Conservation (phyloP, 2,797 vertebrate genomes). For the Eleutherodactylus coqui region DNA sequence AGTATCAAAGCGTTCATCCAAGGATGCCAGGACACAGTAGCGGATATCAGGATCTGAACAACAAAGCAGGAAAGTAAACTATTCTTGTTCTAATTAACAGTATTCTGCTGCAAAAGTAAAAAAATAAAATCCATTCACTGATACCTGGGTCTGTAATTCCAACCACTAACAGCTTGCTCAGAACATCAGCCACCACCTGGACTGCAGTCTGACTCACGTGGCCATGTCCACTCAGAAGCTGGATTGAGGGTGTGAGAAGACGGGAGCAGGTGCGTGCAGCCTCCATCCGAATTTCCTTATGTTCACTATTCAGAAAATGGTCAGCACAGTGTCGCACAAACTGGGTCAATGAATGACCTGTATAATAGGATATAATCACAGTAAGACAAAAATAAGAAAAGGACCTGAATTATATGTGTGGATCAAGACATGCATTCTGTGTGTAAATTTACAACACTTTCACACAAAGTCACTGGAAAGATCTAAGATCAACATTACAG, state of each 20-base stretch:
- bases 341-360: conserved; percentile 97
- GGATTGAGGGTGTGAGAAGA: conserved; percentile 94
- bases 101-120: neutral
- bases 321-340: conserved; percentile 98
- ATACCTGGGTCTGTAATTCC: conserved; percentile 98
- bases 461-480: too few species aligned
- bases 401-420: neutral
- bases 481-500: neutral
- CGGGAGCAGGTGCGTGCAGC: conserved; percentile 95
- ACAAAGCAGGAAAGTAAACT: neutral
- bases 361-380: neutral
- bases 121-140: neutral
- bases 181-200: conserved; percentile 97
- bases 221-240: conserved; percentile 90
- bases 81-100: neutral
- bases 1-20: conserved; percentile 96
- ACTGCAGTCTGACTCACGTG: conserved; percentile 97
- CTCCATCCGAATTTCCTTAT: conserved; percentile 98
- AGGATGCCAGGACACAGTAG: conserved; percentile 94
- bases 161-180: conserved; percentile 96
- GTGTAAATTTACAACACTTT: too few species aligned
- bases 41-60: conserved; percentile 94
- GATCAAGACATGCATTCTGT: neutral
- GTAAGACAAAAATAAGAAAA: neutral
- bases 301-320: conserved; percentile 98